Evolutionary conservation across 2,113 vertebrate genomes (phyloP).

Genomic region (Calyptomena viridis): DNA sequence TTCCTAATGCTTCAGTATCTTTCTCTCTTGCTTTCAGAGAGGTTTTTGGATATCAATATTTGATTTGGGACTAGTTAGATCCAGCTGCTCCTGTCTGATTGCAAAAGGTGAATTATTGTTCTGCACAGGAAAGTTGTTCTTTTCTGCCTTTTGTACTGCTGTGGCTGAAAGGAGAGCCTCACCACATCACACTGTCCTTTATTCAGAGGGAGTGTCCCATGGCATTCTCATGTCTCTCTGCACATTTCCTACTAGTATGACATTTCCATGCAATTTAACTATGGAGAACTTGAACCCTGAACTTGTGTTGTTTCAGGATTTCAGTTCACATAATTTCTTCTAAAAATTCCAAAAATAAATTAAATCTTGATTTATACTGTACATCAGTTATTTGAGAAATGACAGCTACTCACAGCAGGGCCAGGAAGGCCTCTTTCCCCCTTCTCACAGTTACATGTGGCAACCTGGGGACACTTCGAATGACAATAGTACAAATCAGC

Average conservation of each 20-base stretch:
- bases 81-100: neutral
- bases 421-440: slow-evolving; percentile 84
- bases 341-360: neutral
- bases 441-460: slow-evolving; percentile 85
- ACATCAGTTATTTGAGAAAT: neutral
- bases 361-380: neutral
- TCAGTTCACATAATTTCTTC: neutral
- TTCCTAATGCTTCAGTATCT: neutral
- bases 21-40: neutral
- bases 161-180: neutral
- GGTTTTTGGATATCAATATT: neutral
- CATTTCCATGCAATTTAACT: neutral
- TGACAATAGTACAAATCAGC: slow-evolving; percentile 27
- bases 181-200: neutral
- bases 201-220: neutral
- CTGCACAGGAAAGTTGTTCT: neutral
- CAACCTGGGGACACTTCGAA: slow-evolving; percentile 81
- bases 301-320: neutral
- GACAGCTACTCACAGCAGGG: slow-evolving; percentile 79
- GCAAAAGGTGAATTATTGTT: neutral
- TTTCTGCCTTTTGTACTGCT: neutral
- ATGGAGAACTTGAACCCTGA: neutral
- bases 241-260: neutral
- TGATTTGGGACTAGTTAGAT: neutral
- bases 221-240: neutral